These are phyloP conservation scores for Syngnathus scovelli DNA, from an alignment of 2,113 vertebrate genomes.

Conservation along the genomic window DNA sequence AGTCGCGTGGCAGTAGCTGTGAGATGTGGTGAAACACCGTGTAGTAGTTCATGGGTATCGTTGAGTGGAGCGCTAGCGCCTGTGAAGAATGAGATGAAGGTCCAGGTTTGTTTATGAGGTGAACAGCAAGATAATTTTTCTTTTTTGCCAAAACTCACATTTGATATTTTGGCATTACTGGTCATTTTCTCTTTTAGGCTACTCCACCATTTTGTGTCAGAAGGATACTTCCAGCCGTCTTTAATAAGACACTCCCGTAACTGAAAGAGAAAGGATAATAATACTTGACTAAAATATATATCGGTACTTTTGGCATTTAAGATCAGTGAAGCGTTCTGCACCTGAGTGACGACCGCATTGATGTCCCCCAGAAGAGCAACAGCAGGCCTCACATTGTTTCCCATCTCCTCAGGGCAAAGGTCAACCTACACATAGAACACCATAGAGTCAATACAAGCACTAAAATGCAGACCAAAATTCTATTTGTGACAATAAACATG, in stretches of 20 bases:
- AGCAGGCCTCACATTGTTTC: constrained; percentile 88
- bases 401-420: constrained; percentile 91
- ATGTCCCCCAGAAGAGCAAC: constrained; percentile 85
- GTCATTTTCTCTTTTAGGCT: constrained; percentile 77
- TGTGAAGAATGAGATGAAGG: constrained; percentile 42
- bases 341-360: constrained; percentile 80
- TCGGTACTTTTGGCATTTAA: not conserved
- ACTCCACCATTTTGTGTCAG: constrained; percentile 82
- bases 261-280: constrained; percentile 57
- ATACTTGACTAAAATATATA: not conserved
- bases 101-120: not conserved
- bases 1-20: constrained; percentile 81
- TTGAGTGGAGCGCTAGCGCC: constrained; percentile 73
- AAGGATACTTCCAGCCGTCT: constrained; percentile 75
- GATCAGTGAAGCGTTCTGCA: constrained; percentile 41
- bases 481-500: not conserved
- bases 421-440: constrained; percentile 75
- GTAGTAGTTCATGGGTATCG: constrained; percentile 92
- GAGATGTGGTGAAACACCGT: constrained; percentile 84
- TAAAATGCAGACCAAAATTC: not conserved
- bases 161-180: constrained; percentile 76
- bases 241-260: constrained; percentile 72
- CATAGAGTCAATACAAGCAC: not conserved
- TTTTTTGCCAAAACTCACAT: constrained; percentile 62
- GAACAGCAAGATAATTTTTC: not conserved